These are phyloP conservation scores for Eubucco bourcierii DNA, from an alignment of 2,113 vertebrate genomes.

Conservation along the genomic window DNA sequence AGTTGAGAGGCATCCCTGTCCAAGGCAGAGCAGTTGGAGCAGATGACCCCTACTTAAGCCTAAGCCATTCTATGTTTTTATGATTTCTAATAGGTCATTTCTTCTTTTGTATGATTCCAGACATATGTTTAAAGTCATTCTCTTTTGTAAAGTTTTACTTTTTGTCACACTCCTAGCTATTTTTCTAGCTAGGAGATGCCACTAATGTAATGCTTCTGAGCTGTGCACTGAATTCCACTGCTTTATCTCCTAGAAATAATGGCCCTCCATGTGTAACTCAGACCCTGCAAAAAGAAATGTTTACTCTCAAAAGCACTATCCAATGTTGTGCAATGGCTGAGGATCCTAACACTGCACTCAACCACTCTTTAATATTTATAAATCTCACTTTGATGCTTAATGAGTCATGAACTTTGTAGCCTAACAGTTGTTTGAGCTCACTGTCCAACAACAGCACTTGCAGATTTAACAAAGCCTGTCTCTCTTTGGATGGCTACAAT, in stretches of 20 bases:
- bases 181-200: background rate
- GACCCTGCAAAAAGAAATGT: background rate
- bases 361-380: background rate
- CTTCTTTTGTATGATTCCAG: background rate
- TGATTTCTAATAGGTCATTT: background rate
- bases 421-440: background rate
- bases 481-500: background rate
- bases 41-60: no score
- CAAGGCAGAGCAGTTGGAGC: no score
- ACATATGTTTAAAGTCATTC: background rate
- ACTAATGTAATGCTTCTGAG: background rate
- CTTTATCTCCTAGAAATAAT: background rate
- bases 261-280: background rate
- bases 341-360: background rate
- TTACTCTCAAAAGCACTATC: background rate
- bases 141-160: background rate
- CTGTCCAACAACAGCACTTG: background rate
- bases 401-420: background rate
- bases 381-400: background rate
- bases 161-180: background rate
- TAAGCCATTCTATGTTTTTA: background rate
- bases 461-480: background rate
- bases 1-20: no score
- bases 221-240: background rate
- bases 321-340: background rate